These are phyloP conservation scores for Anhinga rufa DNA, from an alignment of 2,113 vertebrate species.

Conservation along the genomic window DNA sequence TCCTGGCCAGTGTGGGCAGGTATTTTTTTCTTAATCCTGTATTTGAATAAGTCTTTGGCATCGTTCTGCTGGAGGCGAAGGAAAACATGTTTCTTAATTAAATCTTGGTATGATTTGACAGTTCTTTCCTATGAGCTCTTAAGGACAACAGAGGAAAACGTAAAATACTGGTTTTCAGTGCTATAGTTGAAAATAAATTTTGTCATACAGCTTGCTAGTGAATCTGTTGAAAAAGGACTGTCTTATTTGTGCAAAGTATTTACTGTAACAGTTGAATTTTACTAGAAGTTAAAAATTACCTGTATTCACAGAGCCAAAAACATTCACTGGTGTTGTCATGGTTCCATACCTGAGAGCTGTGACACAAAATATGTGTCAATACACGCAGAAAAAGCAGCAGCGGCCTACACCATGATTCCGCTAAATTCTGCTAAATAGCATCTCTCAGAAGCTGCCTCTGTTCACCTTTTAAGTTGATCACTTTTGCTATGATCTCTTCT, in stretches of 20 bases:
- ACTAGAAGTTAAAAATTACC: background rate
- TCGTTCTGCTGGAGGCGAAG: background rate
- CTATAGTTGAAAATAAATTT: background rate
- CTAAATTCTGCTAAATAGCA: background rate
- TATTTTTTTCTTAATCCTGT: background rate
- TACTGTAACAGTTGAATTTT: background rate
- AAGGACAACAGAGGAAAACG: background rate
- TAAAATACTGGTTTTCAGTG: background rate
- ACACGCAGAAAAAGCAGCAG: background rate
- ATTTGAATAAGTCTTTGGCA: background rate
- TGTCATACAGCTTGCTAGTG: background rate
- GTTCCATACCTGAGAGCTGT: background rate
- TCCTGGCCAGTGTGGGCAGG: background rate
- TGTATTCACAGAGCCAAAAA: background rate
- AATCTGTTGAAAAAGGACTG: background rate
- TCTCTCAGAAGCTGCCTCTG: background rate
- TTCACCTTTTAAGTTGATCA: background rate
- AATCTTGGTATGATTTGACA: background rate
- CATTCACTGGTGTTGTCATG: background rate
- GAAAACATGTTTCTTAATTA: constrained; percentile 17
- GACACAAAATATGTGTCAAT: background rate
- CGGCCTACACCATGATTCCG: background rate
- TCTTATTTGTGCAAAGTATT: background rate
- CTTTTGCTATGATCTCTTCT: background rate
- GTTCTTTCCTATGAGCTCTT: background rate